Percentiles rank a stretch among this genome's conserved stretches.
Evolutionary conservation across 2,113 vertebrate genomes (phyloP).

Genomic region (Mustela lutreola): DNA sequence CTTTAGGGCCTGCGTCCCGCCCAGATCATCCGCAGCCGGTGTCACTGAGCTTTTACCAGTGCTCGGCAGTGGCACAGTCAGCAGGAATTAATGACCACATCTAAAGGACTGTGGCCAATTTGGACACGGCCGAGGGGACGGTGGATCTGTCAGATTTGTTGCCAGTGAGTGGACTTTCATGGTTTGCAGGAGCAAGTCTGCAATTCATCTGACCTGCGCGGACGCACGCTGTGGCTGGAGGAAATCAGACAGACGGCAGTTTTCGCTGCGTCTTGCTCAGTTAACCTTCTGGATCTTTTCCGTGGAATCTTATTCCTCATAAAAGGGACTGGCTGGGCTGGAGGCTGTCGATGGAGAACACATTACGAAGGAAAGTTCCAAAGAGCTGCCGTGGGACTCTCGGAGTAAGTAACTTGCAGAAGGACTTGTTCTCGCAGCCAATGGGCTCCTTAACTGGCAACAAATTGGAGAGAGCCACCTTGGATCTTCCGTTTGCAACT

Average conservation of each 20-base stretch:
- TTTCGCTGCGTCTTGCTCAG: not conserved
- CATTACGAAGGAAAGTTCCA: not conserved
- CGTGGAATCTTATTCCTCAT: not conserved
- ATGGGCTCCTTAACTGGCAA: not conserved
- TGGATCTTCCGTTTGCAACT: not conserved
- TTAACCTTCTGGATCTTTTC: not conserved
- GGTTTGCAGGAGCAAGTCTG: not conserved
- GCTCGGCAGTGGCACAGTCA: not conserved
- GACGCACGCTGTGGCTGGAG: rapidly evolving
- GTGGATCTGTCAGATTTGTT: not conserved
- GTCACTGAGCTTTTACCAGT: not conserved
- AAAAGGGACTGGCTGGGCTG: not conserved
- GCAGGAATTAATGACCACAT: not conserved
- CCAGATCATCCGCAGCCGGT: not conserved
- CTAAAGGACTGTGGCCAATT: not conserved
- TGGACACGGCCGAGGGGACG: not conserved
- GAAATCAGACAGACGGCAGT: not conserved
- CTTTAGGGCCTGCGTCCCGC: no score
- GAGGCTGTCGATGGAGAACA: not conserved
- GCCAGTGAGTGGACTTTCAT: not conserved
- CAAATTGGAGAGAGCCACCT: not conserved
- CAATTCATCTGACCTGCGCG: not conserved
- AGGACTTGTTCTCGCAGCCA: not conserved
- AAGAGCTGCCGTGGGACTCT: not conserved
- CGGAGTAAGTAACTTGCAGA: not conserved